A percentile compares a stretch with the other conserved stretches of the same genome.
Conservation (phyloP, 2,888 invertebrate genomes). For the Tigriopus californicus region DNA sequence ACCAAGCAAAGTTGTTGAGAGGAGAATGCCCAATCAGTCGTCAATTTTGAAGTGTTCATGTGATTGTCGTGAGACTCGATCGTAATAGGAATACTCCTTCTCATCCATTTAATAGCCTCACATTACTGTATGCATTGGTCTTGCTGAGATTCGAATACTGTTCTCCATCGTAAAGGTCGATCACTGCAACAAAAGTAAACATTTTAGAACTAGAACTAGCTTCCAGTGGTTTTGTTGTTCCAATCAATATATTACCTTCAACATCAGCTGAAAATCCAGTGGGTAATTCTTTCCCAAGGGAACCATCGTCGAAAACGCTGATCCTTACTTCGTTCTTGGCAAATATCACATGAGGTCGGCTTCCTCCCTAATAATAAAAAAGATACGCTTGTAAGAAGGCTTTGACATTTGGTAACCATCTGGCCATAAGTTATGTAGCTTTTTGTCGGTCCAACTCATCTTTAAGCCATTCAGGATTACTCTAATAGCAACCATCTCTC, state of each 20-base stretch:
- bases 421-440: too few relatives aligned
- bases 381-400: too few relatives aligned
- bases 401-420: too few relatives aligned
- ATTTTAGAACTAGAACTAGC: too few relatives aligned
- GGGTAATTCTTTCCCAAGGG: constrained; percentile 16
- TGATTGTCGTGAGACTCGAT: neutral
- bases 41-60: neutral
- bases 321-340: constrained; percentile 21
- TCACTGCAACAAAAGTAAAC: constrained; percentile 20
- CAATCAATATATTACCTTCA: constrained; percentile 19
- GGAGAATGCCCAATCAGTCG: neutral
- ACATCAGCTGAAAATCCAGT: constrained; percentile 22
- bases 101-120: constrained; percentile 2
- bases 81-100: neutral
- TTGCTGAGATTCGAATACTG: constrained; percentile 17
- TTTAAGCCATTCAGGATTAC: too few relatives aligned
- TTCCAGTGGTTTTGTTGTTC: neutral
- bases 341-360: constrained; percentile 22
- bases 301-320: constrained; percentile 19
- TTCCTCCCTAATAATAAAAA: constrained; percentile 17
- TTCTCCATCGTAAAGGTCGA: constrained; percentile 21
- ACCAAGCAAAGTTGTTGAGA: too few relatives aligned
- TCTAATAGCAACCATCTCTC: too few relatives aligned
- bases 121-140: constrained; percentile 10
- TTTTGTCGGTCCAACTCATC: too few relatives aligned